Base-by-base conservation (phyloP, 1,140 invertebrate genomes). In the Antheraea mylitta region DNA sequence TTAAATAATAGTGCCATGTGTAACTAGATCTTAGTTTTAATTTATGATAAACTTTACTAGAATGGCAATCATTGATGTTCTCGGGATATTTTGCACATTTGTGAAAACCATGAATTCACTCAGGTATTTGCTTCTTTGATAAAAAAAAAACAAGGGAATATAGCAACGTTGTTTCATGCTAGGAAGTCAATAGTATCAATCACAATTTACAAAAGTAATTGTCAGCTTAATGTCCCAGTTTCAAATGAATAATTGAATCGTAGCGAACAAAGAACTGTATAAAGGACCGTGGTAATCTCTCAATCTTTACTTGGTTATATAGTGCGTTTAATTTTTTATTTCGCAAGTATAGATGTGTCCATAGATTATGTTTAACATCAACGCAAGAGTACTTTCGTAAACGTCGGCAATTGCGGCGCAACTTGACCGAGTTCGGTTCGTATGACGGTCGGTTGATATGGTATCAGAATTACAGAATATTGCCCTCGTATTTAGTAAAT, bases 361-460 rank as follows among this genome's bases (percentile, higher is more conserved):
- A 30, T 65, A 66, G 69, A 71, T 70, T 65, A 68, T 63, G 19
- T 67, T 67, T 37, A 74, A 67, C 67, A 64, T 73, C 66, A 45
- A 65, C 68, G 69, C 65, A 74, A 62, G 45, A 66, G 58, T 58
- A 69, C 66, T 75, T 70, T 75, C 70, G 70, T 67, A 72, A 75
- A 70, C 45, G 7, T 38, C 42, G 37, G 42, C 59, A 37, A 42
- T 60, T 45, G 38, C 59, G 16, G 66, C 68, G 72, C 75, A 76
- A 73, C 61, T 67, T 74, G 76, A 67, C 73, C 66, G 67, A 64
- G 42, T 71, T 71, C 45, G 70, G 53, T 75, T 79, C 70, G 78
- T 79, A 75, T 78, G 62, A 72, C 75, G 75, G 81, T 53, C 45
- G 9, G 45, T 82, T 79, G 64, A 71, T 71, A 71, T 58, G 59